These are phyloP conservation scores for Rhinichthys osculus DNA, from an alignment of 2,797 vertebrate genomes.

Conservation along the genomic window DNA sequence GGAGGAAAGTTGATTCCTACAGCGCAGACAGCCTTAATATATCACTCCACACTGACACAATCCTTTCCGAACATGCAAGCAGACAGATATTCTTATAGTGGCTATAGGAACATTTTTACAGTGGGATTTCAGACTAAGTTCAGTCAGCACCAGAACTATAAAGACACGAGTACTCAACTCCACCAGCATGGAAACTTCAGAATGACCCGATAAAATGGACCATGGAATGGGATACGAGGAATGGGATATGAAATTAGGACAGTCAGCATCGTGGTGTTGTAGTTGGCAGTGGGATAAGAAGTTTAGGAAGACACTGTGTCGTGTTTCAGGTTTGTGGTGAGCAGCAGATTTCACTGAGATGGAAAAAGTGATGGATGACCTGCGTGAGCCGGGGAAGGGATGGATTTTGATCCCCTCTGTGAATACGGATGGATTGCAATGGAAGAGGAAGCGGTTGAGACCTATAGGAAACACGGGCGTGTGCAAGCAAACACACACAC, in stretches of 20 bases:
- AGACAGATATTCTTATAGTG: not conserved
- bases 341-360: not conserved
- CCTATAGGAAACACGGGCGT: not conserved
- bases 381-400: not conserved
- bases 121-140: slow-evolving; percentile 36
- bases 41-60: slow-evolving; percentile 37
- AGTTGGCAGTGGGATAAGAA: slow-evolving; percentile 3
- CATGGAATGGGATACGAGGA: slow-evolving; percentile 5
- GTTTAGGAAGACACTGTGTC: slow-evolving; percentile 8
- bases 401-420: not conserved
- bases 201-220: not conserved
- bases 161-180: not conserved
- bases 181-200: not conserved
- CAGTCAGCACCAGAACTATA: not conserved
- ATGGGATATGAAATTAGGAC: not conserved
- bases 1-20: not conserved
- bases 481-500: not conserved
- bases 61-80: slow-evolving; percentile 28
- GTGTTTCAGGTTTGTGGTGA: slow-evolving; percentile 22
- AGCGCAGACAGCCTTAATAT: slow-evolving; percentile 29
- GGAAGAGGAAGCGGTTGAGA: slow-evolving; percentile 12
- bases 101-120: slow-evolving; percentile 5
- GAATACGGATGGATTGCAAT: slow-evolving; percentile 19
- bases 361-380: slow-evolving; percentile 25
- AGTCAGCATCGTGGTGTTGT: slow-evolving; percentile 9